phyloP scores from a whole-genome alignment of 2,113 vertebrate genomes.

The Myrmecobius fasciatus region DNA sequence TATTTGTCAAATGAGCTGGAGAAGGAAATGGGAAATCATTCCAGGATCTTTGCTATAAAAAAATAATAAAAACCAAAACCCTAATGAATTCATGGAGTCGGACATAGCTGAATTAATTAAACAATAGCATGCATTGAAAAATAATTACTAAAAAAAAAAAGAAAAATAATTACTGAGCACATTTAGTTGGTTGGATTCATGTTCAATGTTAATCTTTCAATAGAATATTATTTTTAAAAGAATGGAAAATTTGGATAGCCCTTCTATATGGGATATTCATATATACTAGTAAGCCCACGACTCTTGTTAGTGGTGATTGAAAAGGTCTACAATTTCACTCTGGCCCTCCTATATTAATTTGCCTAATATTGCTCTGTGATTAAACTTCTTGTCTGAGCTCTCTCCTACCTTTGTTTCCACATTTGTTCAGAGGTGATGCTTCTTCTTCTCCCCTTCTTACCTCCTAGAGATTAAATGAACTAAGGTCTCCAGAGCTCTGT shows the following conservation, averaged over 20 bases:
- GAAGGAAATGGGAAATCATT: too few relatives aligned
- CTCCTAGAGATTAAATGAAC: background rate
- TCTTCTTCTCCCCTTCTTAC: background rate
- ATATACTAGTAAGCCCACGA: background rate
- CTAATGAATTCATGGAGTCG: too few relatives aligned
- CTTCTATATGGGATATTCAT: background rate
- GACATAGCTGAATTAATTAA: too few relatives aligned
- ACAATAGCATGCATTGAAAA: too few relatives aligned
- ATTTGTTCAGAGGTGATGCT: background rate
- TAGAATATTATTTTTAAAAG: background rate
- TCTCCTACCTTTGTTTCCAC: background rate
- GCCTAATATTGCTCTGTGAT: background rate
- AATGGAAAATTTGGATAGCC: background rate
- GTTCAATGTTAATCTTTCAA: background rate
- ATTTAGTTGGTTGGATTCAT: background rate
- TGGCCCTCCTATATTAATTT: background rate
- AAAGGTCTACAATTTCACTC: background rate
- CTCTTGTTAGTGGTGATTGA: background rate
- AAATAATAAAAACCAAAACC: too few relatives aligned
- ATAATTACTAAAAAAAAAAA: too few relatives aligned
- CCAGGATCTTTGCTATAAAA: too few relatives aligned
- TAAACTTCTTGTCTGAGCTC: background rate
- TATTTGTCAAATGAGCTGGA: too few relatives aligned
- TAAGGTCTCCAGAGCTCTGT: constrained; percentile 30
- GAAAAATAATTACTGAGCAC: background rate